A percentile compares a stretch with the other conserved stretches of the same genome.
Conservation (phyloP, 2,888 invertebrate genomes). For the Pycnomerus fuliginosus region DNA sequence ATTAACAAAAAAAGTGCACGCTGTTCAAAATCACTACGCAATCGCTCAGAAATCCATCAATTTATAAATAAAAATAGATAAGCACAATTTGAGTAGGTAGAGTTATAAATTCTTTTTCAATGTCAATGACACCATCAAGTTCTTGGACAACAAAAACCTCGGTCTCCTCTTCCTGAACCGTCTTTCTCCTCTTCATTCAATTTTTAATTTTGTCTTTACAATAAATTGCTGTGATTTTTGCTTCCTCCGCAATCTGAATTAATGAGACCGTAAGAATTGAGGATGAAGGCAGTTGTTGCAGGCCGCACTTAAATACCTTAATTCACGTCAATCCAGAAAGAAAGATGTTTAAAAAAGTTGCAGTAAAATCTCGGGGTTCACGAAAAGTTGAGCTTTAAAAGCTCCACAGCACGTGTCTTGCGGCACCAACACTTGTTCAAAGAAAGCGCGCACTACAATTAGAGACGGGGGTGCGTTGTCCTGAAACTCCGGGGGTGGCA, state of each 20-base stretch:
- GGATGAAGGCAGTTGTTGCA: too few relatives aligned
- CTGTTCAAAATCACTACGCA: conserved; percentile 9
- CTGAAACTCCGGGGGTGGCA: conserved; percentile 6
- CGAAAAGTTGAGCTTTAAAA: neutral
- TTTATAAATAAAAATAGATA: conserved; percentile 9
- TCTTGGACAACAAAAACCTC: conserved; percentile 12
- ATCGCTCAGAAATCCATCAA: conserved; percentile 7
- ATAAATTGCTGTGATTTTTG: too few relatives aligned
- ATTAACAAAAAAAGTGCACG: conserved; percentile 11
- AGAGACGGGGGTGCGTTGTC: conserved; percentile 7
- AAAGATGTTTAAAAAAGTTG: neutral
- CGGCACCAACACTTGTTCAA: conserved; percentile 9
- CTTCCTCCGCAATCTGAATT: too few relatives aligned
- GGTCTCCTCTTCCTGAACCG: neutral
- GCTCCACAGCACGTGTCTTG: conserved; percentile 12
- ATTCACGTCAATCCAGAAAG: too few relatives aligned
- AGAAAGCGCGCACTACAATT: conserved; percentile 11
- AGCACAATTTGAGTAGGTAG: conserved; percentile 27
- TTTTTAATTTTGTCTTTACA: too few relatives aligned
- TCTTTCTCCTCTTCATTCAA: too few relatives aligned
- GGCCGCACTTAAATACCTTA: too few relatives aligned
- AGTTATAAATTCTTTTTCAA: conserved; percentile 23
- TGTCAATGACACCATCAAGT: conserved; percentile 31
- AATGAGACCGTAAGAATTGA: too few relatives aligned
- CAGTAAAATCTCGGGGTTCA: neutral